A percentile compares a stretch with the other conserved stretches of the same genome.
phyloP scores from a whole-genome alignment of 2,113 vertebrate genomes.

The Limanda limanda region DNA sequence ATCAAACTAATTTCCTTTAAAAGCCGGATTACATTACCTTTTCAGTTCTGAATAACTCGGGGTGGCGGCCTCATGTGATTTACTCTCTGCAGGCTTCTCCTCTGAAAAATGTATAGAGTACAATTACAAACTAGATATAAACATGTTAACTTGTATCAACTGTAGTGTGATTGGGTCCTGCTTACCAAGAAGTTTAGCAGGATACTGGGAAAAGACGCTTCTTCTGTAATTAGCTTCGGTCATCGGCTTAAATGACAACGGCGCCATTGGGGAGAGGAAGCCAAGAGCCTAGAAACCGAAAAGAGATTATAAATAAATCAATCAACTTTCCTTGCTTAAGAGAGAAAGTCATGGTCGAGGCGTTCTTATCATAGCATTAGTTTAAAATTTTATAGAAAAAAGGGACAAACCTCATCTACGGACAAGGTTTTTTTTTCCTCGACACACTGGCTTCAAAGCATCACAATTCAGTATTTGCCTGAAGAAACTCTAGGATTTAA shows the following conservation, averaged over 20 bases:
- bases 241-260: conserved; percentile 78
- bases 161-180: neutral
- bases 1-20: neutral
- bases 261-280: conserved; percentile 80
- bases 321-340: too few relatives aligned
- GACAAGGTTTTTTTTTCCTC: too few relatives aligned
- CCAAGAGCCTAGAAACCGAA: conserved; percentile 76
- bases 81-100: conserved; percentile 26
- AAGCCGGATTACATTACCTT: conserved; percentile 38
- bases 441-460: too few relatives aligned
- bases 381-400: too few relatives aligned
- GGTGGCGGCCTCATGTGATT: neutral
- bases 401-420: too few relatives aligned
- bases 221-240: conserved; percentile 75
- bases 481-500: neutral
- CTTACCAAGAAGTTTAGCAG: conserved; percentile 82
- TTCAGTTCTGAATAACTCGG: neutral
- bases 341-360: too few relatives aligned
- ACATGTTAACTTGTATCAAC: neutral
- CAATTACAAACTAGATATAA: neutral
- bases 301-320: neutral
- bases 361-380: too few relatives aligned
- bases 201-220: conserved; percentile 71
- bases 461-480: neutral
- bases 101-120: conserved; percentile 16